Evolutionary conservation across 2,113 vertebrate genomes (phyloP).

Genomic region (Pipa parva): DNA sequence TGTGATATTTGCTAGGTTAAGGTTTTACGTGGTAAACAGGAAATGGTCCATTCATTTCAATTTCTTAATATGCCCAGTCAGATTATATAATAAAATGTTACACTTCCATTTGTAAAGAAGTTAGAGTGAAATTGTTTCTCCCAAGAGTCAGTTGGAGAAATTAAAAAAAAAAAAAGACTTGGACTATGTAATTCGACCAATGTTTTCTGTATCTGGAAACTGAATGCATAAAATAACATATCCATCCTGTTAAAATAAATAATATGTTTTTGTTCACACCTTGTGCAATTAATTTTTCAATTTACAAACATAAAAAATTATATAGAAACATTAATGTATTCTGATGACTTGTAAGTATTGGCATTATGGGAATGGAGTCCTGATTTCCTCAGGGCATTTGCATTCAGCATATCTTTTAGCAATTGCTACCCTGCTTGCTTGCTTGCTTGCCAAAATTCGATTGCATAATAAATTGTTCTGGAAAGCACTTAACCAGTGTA

Average conservation of each 20-base stretch:
- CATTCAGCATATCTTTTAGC: slow-evolving; percentile 4
- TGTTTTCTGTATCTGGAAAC: no score
- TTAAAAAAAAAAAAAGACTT: no score
- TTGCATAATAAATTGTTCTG: slow-evolving; percentile 36
- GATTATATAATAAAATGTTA: no score
- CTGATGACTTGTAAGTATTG: not conserved
- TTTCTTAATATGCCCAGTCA: no score
- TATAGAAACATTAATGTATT: not conserved
- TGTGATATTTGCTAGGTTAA: no score
- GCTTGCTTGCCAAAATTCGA: slow-evolving; percentile 32
- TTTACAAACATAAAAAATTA: not conserved
- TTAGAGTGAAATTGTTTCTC: no score
- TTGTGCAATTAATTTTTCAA: slow-evolving; percentile 1
- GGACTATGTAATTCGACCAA: no score
- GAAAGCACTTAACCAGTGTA: slow-evolving; percentile 34
- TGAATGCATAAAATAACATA: not conserved
- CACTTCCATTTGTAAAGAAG: no score
- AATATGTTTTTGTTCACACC: not conserved
- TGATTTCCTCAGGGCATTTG: slow-evolving; percentile 7
- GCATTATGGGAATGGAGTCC: not conserved
- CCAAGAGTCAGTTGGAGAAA: no score
- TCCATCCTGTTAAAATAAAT: not conserved
- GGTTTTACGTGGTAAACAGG: no score
- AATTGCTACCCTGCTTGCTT: not conserved
- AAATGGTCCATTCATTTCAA: no score